Evolutionary conservation across 2,888 invertebrate genomes (phyloP), one percentile per base, ranked within the genome.

Genomic region (Rapana venosa): DNA sequence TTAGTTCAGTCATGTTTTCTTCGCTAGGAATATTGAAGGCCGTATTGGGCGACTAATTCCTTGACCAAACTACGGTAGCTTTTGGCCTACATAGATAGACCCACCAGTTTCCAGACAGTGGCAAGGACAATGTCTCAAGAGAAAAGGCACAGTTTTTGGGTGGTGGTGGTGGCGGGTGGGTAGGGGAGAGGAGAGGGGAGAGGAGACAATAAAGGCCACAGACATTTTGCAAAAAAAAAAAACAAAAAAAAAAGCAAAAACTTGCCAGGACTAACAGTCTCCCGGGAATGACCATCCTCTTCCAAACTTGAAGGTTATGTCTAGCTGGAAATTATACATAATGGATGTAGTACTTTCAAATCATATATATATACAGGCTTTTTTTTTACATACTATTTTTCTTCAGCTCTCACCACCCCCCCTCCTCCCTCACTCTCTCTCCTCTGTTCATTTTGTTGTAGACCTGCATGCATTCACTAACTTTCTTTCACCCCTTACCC

Each of bases 221-320:
- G 79, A 79, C 79, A 35, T 20, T 79, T 20, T 8, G 35, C 35
- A 17, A 79, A 32, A 79, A 35, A 32, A 79, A 4, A n/a, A 79
- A 32, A 79, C 1, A 32, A 79, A 4, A n/a, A n/a, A n/a, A n/a
- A n/a, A n/a, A n/a, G n/a, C n/a, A n/a, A 74, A 11, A 47, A 47
- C 47, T 47, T 47, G 47, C 47, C 11, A n/a, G 74, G 74, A 74
- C 74, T n/a, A 26, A n/a, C 74, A 74, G 74, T 74, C 74, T 74
- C n/a, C n/a, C n/a, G 74, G 74, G 74, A 74, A n/a, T 74, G 74
- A 79, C 79, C 79, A 79, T 35, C 17, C 17, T 79, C 79, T 13
- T 1, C 79, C 32, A 79, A 79, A 79, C 32, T 32, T 17, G 32
- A n/a, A 79, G 79, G 79, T 32, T 35, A 22, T 20, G 79, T 79